Base-by-base conservation (phyloP, 2,888 invertebrate species). In the Ommatoiulus sabulosus region DNA sequence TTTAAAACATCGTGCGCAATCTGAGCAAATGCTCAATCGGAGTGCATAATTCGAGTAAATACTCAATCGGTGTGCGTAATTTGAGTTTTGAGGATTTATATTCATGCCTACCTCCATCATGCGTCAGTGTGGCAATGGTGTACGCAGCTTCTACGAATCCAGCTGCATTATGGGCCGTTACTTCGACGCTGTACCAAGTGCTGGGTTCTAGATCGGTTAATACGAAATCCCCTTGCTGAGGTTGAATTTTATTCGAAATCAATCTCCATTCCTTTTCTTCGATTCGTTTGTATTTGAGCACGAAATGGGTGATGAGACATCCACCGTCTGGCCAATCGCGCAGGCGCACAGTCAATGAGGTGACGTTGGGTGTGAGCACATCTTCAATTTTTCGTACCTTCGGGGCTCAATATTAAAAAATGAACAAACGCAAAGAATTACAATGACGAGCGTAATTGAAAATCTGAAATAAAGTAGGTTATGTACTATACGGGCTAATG, bases 81-180 rank as follows among this genome's bases (percentile, higher is more conserved):
- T 35, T 35, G 35, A 35, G 35, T 35, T 35, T 35, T 35, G n/a
- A n/a, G n/a, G n/a, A 35, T 0, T 35, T 0, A 35, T 35, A 35
- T 35, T 35, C 35, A 35, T 44, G 24, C 91, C 91, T 90, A 92
- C 92, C 91, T 89, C 92, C 92, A 44, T 91, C 90, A 89, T 91
- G 92, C 0, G 92, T 92, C 0, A 92, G 91, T 0, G 92, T 93
- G 5, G 91, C 91, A 89, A 92, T 92, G 89, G 91, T 91, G 46
- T 92, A 91, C 6, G 91, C 89, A 87, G 91, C 91, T 87, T 92
- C 92, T 4, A 92, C 92, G 20, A 92, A 91, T 0, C 92, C 92
- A 7, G 92, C 92, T 80, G 92, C 92, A 90, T 92, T 92, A 90
- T 92, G 91, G 4, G 92, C 92, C 0, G 91, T 91, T 3, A 92